A percentile compares a stretch with the other conserved stretches of the same genome.
These are phyloP conservation scores for Oligia latruncula DNA, from an alignment of 2,888 invertebrate species.

Conservation along the genomic window DNA sequence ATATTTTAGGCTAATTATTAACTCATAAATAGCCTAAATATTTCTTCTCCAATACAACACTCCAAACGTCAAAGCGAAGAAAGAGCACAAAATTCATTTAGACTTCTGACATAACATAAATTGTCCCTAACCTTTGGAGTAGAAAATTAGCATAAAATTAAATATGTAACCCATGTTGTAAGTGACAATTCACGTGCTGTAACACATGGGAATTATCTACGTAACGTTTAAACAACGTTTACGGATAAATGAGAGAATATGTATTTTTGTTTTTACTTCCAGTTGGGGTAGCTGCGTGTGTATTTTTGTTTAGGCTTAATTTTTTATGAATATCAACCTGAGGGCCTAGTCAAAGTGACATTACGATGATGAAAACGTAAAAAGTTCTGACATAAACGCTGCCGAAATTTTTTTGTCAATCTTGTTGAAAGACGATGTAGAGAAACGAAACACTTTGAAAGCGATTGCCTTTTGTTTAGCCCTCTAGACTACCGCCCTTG, in stretches of 20 bases:
- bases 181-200: conserved; percentile 13
- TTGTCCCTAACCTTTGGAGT: conserved; percentile 3
- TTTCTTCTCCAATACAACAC: neutral
- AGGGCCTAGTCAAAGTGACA: too few species aligned
- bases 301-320: neutral
- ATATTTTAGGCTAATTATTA: neutral
- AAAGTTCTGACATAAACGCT: neutral
- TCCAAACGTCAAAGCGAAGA: neutral
- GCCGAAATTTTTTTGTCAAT: neutral
- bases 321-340: neutral
- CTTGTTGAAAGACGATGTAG: neutral
- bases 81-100: neutral
- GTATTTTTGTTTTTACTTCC: conserved; percentile 19
- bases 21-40: neutral
- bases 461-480: neutral
- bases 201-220: conserved; percentile 37
- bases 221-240: conserved; percentile 18
- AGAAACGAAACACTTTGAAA: neutral
- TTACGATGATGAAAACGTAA: neutral
- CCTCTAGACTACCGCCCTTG: neutral
- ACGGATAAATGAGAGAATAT: conserved; percentile 20
- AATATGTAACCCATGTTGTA: conserved; percentile 11
- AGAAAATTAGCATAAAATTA: conserved; percentile 35
- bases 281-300: neutral
- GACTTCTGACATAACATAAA: conserved; percentile 10